A percentile compares a stretch with the other conserved stretches of the same genome.
Evolutionary conservation across 2,113 vertebrate genomes (phyloP).

Genomic region (Cyprinodon tularosa): DNA sequence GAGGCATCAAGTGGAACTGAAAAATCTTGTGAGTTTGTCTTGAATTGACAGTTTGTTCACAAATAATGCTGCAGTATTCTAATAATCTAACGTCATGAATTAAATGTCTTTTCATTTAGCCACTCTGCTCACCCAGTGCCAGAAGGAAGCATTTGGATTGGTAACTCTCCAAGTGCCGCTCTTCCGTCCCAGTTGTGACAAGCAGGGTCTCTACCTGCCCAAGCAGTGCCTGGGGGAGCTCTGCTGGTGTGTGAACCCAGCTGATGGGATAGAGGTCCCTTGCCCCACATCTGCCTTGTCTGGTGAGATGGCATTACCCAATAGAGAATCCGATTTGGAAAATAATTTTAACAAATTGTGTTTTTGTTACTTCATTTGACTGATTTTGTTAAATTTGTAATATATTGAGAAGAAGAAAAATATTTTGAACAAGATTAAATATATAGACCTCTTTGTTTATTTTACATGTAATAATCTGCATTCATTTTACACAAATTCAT

Average conservation of each 20-base stretch:
- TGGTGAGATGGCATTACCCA: conserved; percentile 33
- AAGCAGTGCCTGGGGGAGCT: conserved; percentile 8
- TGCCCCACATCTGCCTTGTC: background rate
- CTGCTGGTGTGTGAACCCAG: conserved; percentile 66
- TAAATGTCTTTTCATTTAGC: conserved; percentile 14
- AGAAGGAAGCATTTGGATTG: conserved; percentile 28
- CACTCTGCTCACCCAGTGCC: conserved; percentile 36
- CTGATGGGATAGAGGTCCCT: background rate
- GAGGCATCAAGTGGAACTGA: background rate
- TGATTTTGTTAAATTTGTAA: background rate
- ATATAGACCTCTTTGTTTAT: background rate
- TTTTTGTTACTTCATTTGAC: background rate
- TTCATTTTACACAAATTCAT: background rate
- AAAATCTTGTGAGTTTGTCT: conserved; percentile 26
- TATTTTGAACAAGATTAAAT: background rate
- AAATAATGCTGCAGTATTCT: background rate
- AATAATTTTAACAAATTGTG: background rate
- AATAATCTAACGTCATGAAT: background rate
- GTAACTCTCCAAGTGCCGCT: conserved; percentile 6
- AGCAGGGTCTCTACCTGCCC: conserved; percentile 32
- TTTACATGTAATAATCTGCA: background rate
- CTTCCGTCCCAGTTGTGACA: conserved; percentile 46
- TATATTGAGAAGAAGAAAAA: background rate
- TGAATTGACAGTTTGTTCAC: background rate
- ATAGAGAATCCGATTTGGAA: background rate